Evolutionary conservation across 2,888 invertebrate genomes (phyloP).

Genomic region (Tineola bisselliella): DNA sequence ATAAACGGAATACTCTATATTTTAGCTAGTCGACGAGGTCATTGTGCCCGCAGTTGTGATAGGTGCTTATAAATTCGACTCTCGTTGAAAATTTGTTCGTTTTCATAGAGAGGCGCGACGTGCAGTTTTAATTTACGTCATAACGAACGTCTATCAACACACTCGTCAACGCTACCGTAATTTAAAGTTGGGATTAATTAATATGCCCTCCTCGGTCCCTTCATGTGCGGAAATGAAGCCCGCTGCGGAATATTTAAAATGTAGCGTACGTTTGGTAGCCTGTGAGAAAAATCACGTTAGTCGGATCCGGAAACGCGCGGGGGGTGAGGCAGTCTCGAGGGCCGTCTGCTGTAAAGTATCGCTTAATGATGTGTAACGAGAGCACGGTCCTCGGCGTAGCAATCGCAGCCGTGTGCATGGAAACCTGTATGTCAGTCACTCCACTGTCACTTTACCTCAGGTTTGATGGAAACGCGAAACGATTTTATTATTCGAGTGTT

Average conservation of each 20-base stretch:
- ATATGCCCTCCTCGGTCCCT: slow-evolving; percentile 25
- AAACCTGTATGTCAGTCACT: not conserved
- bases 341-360: slow-evolving; percentile 68
- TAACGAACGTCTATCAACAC: slow-evolving; percentile 10
- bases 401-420: slow-evolving; percentile 20
- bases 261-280: slow-evolving; percentile 41
- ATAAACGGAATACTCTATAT: not conserved
- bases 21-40: not conserved
- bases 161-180: slow-evolving; percentile 14
- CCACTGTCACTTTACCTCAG: not conserved
- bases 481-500: not conserved
- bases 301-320: slow-evolving; percentile 22
- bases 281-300: slow-evolving; percentile 51
- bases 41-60: not conserved
- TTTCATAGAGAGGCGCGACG: not conserved
- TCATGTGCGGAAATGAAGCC: slow-evolving; percentile 31
- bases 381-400: slow-evolving; percentile 44
- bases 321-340: slow-evolving; percentile 58
- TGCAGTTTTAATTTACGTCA: slow-evolving; percentile 10
- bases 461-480: not conserved
- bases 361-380: slow-evolving; percentile 68
- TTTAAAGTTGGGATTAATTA: slow-evolving; percentile 50
- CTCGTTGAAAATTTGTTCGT: not conserved
- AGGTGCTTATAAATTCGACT: slow-evolving; percentile 2
- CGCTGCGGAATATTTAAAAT: slow-evolving; percentile 42